Percentiles rank a stretch among this genome's conserved stretches.
These are phyloP conservation scores for Chloromyia formosa DNA, from an alignment of 2,888 invertebrate species.

Conservation along the genomic window DNA sequence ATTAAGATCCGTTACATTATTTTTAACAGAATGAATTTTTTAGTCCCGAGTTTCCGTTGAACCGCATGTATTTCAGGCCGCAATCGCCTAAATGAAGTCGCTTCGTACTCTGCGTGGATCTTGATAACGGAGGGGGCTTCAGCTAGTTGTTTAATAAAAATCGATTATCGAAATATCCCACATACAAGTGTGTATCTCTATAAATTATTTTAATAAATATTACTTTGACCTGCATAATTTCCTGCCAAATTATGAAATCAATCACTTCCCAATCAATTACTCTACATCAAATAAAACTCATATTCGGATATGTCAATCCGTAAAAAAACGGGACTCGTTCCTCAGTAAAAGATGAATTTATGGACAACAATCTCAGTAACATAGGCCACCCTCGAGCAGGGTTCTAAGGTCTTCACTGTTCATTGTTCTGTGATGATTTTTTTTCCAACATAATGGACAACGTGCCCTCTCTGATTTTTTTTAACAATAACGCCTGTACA, in stretches of 20 bases:
- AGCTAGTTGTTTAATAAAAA: too few relatives aligned
- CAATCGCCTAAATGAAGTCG: too few relatives aligned
- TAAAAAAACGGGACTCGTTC: background rate
- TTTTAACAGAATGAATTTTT: too few relatives aligned
- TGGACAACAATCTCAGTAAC: conserved; percentile 11
- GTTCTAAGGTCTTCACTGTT: background rate
- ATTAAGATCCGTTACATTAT: too few relatives aligned
- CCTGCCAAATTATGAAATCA: conserved; percentile 7
- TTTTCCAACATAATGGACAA: conserved; percentile 14
- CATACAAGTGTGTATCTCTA: too few relatives aligned
- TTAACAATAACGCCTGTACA: conserved; percentile 1
- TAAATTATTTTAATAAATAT: too few relatives aligned
- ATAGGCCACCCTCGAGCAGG: conserved; percentile 31
- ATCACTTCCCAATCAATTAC: conserved; percentile 35
- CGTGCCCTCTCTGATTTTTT: conserved; percentile 27
- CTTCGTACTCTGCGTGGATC: too few relatives aligned
- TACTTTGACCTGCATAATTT: conserved; percentile 38
- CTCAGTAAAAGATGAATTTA: background rate
- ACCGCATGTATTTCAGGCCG: too few relatives aligned
- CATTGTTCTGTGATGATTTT: conserved; percentile 18
- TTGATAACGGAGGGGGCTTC: too few relatives aligned
- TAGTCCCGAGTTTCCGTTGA: too few relatives aligned
- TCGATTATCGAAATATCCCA: too few relatives aligned
- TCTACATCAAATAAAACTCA: background rate
- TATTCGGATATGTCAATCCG: conserved; percentile 29